Percentiles rank a stretch among this genome's conserved stretches.
Evolutionary conservation across 2,888 invertebrate species (phyloP).

Genomic region (Hedya salicella): DNA sequence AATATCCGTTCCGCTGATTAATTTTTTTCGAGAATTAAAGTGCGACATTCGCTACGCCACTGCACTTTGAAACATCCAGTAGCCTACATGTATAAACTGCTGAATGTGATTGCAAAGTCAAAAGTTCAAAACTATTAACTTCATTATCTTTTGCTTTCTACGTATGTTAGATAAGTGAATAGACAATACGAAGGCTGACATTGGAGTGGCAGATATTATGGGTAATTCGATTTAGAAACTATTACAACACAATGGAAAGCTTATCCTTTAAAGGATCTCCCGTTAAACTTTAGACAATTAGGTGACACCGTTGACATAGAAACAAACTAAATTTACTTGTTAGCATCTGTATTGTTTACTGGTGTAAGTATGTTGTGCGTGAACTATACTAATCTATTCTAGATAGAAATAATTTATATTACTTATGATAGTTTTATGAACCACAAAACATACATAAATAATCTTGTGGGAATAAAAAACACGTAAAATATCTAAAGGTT

Average conservation of each 20-base stretch:
- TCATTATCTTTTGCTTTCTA: neutral
- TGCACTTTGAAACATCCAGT: neutral
- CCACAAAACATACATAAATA: too few relatives aligned
- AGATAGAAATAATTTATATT: too few relatives aligned
- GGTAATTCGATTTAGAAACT: neutral
- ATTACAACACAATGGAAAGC: neutral
- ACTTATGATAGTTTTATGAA: too few relatives aligned
- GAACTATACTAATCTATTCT: too few relatives aligned
- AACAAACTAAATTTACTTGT: neutral
- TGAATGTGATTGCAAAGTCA: constrained; percentile 12
- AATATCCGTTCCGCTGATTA: constrained; percentile 60
- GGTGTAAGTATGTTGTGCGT: too few relatives aligned
- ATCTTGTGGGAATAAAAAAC: too few relatives aligned
- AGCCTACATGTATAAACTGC: neutral
- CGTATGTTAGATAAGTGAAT: neutral
- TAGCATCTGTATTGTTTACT: too few relatives aligned
- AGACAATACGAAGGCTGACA: constrained; percentile 2
- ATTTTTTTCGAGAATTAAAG: constrained; percentile 53
- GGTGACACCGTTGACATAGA: neutral
- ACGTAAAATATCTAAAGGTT: too few relatives aligned
- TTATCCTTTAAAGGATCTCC: neutral
- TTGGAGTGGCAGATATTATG: neutral
- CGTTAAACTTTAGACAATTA: neutral
- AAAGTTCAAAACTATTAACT: constrained; percentile 15
- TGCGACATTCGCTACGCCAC: neutral